These are phyloP conservation scores for Tetramorium simillimum DNA, from an alignment of 1,140 invertebrate species.

Conservation along the genomic window DNA sequence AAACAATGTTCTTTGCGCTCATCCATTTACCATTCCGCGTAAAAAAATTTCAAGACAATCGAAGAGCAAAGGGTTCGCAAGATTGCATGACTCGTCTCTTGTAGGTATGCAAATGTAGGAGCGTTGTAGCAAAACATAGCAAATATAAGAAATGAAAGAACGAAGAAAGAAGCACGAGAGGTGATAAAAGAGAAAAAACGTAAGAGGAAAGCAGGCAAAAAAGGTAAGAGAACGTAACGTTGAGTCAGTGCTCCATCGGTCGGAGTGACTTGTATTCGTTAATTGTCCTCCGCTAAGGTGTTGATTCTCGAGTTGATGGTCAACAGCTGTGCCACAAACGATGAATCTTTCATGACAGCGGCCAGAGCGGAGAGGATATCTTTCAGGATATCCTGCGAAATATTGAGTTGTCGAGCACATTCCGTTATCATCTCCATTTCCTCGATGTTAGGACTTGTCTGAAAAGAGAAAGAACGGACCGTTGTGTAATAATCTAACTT, in stretches of 20 bases:
- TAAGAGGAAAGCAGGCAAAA: constrained; percentile 81
- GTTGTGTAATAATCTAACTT: too few species aligned
- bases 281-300: constrained; percentile 91
- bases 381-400: constrained; percentile 87
- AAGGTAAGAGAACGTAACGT: constrained; percentile 74
- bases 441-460: constrained; percentile 88
- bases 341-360: constrained; percentile 89
- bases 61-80: constrained; percentile 50
- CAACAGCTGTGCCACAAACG: constrained; percentile 90
- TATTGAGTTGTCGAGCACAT: constrained; percentile 90
- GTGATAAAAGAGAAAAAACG: constrained; percentile 77
- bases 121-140: constrained; percentile 52
- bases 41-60: constrained; percentile 7
- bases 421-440: constrained; percentile 87
- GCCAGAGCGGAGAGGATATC: constrained; percentile 88
- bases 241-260: constrained; percentile 66
- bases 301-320: constrained; percentile 91
- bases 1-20: neutral
- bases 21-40: neutral
- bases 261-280: constrained; percentile 79
- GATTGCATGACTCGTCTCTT: constrained; percentile 5
- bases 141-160: constrained; percentile 25
- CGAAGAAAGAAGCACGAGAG: neutral
- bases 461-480: constrained; percentile 44
- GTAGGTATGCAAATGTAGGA: neutral